A percentile compares a stretch with the other conserved stretches of the same genome.
phyloP scores from a whole-genome alignment of 2,113 vertebrate genomes.

The Pan paniscus region DNA sequence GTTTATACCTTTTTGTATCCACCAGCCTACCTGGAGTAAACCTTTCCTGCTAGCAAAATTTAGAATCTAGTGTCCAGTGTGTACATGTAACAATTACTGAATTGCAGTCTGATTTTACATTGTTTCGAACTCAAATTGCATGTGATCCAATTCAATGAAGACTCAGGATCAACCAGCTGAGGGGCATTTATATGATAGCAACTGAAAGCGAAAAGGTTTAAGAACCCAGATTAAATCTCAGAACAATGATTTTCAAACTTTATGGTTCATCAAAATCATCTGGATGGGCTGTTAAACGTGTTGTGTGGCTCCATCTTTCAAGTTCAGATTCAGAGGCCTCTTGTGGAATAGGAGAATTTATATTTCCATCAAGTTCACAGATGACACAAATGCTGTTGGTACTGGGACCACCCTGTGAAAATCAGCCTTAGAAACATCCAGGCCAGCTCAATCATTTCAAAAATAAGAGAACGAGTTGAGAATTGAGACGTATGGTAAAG shows the following conservation, averaged over 20 bases:
- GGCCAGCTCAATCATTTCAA: background rate
- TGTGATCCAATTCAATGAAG: background rate
- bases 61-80: background rate
- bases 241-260: background rate
- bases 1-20: background rate
- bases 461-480: background rate
- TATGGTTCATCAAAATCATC: background rate
- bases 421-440: background rate
- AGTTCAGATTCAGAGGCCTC: background rate
- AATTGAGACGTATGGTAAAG: background rate
- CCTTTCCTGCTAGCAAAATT: background rate
- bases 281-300: background rate
- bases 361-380: background rate
- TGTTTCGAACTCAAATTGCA: background rate
- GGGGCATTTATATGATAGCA: background rate
- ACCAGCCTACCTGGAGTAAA: background rate
- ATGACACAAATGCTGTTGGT: accelerated
- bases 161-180: background rate
- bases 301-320: no score
- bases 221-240: background rate
- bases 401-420: background rate
- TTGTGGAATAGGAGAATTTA: background rate
- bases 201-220: background rate
- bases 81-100: background rate
- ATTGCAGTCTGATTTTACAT: background rate